Conservation (phyloP, 2,113 vertebrate genomes). For the Corythaeola cristata region DNA sequence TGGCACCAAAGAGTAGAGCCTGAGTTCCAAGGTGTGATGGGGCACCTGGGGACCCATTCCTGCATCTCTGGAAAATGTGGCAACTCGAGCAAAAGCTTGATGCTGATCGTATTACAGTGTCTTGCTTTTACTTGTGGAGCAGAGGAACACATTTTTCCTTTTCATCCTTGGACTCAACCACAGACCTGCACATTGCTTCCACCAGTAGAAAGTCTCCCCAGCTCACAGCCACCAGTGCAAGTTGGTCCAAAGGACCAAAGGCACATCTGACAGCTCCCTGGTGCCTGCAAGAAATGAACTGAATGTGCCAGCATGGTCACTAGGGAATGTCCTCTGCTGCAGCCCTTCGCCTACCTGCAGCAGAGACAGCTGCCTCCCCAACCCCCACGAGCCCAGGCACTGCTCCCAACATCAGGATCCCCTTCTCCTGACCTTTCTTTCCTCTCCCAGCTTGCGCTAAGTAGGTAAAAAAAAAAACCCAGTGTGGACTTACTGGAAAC, state of each 20-base stretch:
- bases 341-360: background rate
- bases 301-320: background rate
- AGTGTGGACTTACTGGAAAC: background rate
- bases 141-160: background rate
- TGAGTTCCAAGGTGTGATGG: background rate
- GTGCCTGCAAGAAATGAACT: background rate
- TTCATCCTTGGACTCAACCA: background rate
- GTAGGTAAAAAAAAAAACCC: background rate
- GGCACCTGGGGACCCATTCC: background rate
- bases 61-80: background rate
- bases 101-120: rapidly evolving
- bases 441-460: background rate
- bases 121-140: background rate
- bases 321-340: background rate
- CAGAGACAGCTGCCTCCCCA: background rate
- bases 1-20: background rate
- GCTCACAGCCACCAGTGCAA: background rate
- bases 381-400: background rate
- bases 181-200: background rate
- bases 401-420: background rate
- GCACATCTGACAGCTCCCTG: background rate
- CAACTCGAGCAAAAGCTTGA: background rate
- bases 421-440: background rate
- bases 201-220: background rate
- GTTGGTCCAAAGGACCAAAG: background rate